phyloP scores from a whole-genome alignment of 1,140 invertebrate genomes.

The Elysia chlorotica region DNA sequence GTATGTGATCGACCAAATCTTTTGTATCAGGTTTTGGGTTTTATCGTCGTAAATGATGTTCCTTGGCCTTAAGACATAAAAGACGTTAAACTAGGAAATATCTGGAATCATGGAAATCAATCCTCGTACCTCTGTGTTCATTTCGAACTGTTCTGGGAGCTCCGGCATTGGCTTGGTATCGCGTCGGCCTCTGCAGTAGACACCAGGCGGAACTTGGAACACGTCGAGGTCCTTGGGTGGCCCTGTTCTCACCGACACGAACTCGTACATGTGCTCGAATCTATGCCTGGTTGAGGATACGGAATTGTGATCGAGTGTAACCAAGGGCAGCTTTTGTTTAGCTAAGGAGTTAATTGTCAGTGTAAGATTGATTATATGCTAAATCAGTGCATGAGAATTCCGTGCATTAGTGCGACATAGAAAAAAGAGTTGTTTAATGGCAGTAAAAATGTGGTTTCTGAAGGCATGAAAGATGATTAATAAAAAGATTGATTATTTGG shows the following conservation, averaged over 20 bases:
- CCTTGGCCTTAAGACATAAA: not conserved
- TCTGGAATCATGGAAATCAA: not conserved
- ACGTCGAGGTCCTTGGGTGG: not conserved
- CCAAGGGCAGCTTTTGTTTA: not conserved
- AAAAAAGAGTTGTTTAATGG: not conserved
- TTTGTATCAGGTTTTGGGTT: not conserved
- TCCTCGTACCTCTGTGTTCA: constrained; percentile 5
- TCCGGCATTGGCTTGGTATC: not conserved
- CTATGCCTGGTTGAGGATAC: constrained; percentile 4
- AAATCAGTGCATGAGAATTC: not conserved
- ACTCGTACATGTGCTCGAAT: constrained; percentile 18
- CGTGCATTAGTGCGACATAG: not conserved
- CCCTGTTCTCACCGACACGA: constrained; percentile 1
- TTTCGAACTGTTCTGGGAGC: constrained; percentile 10
- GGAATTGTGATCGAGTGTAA: not conserved
- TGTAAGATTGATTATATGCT: not conserved
- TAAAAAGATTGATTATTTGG: too few relatives aligned
- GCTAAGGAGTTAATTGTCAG: not conserved
- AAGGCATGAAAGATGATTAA: not conserved
- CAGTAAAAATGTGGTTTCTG: not conserved
- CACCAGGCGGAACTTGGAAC: not conserved
- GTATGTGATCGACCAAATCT: not conserved
- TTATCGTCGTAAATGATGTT: not conserved
- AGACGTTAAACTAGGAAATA: not conserved
- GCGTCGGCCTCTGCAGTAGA: not conserved